Conservation (phyloP, 1,140 invertebrate genomes). For the Proctacanthus coquilletti region DNA sequence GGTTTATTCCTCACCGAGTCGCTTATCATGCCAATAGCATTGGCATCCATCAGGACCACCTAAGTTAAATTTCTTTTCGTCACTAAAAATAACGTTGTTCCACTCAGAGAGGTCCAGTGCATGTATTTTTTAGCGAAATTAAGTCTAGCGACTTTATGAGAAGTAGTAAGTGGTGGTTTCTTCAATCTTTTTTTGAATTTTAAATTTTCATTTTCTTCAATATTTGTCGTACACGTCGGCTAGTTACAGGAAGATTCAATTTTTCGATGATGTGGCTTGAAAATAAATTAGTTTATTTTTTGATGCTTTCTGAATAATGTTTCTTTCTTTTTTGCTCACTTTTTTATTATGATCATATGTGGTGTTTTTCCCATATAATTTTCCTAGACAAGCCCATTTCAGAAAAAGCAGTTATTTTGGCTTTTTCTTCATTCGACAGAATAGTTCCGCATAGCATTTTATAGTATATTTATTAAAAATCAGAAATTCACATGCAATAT, state of each 20-base stretch:
- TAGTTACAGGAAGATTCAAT: background rate
- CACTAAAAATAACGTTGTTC: background rate
- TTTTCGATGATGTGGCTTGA: background rate
- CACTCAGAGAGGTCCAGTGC: too few species aligned
- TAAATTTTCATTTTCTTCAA: too few species aligned
- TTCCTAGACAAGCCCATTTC: background rate
- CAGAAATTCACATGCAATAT: too few species aligned
- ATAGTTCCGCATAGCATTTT: too few species aligned
- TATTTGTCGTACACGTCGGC: background rate
- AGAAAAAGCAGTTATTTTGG: background rate
- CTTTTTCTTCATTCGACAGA: too few species aligned
- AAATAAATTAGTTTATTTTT: too few species aligned
- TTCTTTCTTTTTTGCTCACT: background rate
- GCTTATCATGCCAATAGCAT: background rate
- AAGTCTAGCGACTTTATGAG: too few species aligned
- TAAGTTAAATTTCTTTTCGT: conserved; percentile 1
- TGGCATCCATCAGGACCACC: conserved; percentile 2
- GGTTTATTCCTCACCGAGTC: background rate
- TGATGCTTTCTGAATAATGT: background rate
- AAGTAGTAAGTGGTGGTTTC: too few species aligned
- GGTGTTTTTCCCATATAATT: background rate
- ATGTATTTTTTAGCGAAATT: too few species aligned
- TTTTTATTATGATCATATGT: background rate
- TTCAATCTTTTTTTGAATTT: too few species aligned
- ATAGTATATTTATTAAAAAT: too few species aligned